phyloP scores from a whole-genome alignment of 2,113 vertebrate species.

The Orientallactaga bullata region DNA sequence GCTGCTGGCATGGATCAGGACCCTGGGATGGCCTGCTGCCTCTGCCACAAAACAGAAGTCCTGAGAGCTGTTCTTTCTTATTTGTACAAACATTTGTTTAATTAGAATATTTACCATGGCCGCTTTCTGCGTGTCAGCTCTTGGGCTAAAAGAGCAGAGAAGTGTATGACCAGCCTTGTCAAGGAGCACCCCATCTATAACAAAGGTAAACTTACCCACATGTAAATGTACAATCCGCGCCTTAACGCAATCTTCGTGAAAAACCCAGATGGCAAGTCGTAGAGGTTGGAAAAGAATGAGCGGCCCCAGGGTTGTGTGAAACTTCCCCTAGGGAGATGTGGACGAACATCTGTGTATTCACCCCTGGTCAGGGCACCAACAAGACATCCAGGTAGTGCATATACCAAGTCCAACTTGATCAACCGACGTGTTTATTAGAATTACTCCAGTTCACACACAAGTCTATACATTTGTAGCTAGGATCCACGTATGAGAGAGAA shows the following conservation, averaged over 20 bases:
- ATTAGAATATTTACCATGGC: not conserved
- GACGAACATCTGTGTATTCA: too few relatives aligned
- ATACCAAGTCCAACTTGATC: too few relatives aligned
- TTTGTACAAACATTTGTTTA: not conserved
- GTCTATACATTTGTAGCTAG: too few relatives aligned
- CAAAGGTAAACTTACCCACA: not conserved
- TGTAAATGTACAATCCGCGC: not conserved
- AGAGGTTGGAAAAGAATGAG: not conserved
- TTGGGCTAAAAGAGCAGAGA: not conserved
- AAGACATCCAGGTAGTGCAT: too few relatives aligned
- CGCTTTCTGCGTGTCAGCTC: not conserved
- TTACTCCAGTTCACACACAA: too few relatives aligned
- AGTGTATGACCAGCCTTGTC: not conserved
- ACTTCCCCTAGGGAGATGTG: too few relatives aligned
- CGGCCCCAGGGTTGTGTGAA: not conserved
- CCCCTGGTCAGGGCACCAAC: too few relatives aligned
- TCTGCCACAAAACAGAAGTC: not conserved
- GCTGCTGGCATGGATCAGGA: rapidly evolving
- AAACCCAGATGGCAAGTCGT: not conserved
- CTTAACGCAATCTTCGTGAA: rapidly evolving
- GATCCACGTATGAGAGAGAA: too few relatives aligned
- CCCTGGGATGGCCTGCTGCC: not conserved
- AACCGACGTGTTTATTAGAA: too few relatives aligned
- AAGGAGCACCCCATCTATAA: not conserved
- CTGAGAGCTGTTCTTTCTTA: not conserved